Evolutionary conservation across 2,797 vertebrate genomes (phyloP).

Genomic region (Taenioides sp.): DNA sequence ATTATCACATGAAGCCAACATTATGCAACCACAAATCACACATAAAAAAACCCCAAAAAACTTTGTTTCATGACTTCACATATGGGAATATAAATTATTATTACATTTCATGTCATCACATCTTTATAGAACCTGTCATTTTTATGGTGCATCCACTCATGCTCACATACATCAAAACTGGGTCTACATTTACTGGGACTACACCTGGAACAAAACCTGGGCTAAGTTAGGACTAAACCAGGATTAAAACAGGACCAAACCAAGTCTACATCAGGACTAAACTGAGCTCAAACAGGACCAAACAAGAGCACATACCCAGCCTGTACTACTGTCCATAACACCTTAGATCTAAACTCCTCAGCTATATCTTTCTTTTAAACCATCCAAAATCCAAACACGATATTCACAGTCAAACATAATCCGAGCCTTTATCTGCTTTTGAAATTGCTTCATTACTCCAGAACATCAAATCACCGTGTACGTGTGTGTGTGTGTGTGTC

Average conservation of each 20-base stretch:
- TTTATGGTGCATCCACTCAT: too few species aligned
- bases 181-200: too few species aligned
- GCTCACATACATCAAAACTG: too few species aligned
- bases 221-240: too few species aligned
- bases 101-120: too few species aligned
- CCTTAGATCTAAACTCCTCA: not conserved
- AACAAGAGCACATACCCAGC: too few species aligned
- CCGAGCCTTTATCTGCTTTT: slow-evolving; percentile 30
- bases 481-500: slow-evolving; percentile 62
- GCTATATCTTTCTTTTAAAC: not conserved
- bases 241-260: too few species aligned
- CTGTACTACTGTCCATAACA: not conserved
- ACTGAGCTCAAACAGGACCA: too few species aligned
- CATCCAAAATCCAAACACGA: not conserved
- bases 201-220: not conserved
- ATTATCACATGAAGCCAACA: not conserved
- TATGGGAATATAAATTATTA: too few species aligned
- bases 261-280: too few species aligned
- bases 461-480: slow-evolving; percentile 59
- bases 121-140: too few species aligned
- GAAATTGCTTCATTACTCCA: slow-evolving; percentile 50
- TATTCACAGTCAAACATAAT: slow-evolving; percentile 26
- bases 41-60: not conserved
- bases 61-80: too few species aligned
- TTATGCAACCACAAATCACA: not conserved